phyloP scores from a whole-genome alignment of 2,888 invertebrate species.

The Erannis defoliaria region DNA sequence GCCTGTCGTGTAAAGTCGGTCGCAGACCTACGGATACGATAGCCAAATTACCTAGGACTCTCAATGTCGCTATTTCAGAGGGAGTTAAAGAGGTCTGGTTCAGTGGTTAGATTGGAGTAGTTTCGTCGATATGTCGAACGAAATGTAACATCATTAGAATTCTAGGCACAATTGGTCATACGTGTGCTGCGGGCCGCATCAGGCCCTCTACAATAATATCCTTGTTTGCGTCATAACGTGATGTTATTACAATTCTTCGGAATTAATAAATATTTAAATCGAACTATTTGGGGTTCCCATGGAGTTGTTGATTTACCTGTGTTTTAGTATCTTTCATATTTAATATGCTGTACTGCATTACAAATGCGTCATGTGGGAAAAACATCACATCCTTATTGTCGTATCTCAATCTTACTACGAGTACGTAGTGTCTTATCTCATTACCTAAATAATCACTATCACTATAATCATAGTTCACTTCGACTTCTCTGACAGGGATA shows the following conservation, averaged over 20 bases:
- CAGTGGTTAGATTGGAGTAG: conserved; percentile 54
- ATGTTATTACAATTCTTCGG: conserved; percentile 59
- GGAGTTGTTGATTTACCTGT: conserved; percentile 12
- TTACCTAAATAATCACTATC: not conserved
- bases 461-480: too few relatives aligned
- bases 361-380: not conserved
- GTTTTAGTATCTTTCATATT: conserved; percentile 3
- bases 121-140: conserved; percentile 67
- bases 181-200: conserved; percentile 78
- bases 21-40: conserved; percentile 67
- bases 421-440: not conserved
- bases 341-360: conserved; percentile 21
- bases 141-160: conserved; percentile 78
- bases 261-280: conserved; percentile 49
- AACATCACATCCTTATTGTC: not conserved
- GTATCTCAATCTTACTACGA: not conserved
- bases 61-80: conserved; percentile 46
- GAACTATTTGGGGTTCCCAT: conserved; percentile 38
- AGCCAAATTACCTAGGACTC: conserved; percentile 65
- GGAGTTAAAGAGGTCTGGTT: conserved; percentile 61
- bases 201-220: conserved; percentile 60
- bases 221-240: conserved; percentile 67
- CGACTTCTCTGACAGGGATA: too few relatives aligned
- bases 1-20: conserved; percentile 82
- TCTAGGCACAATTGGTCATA: conserved; percentile 73